Conservation (phyloP, 1,140 invertebrate genomes). For the Dryas iulia region DNA sequence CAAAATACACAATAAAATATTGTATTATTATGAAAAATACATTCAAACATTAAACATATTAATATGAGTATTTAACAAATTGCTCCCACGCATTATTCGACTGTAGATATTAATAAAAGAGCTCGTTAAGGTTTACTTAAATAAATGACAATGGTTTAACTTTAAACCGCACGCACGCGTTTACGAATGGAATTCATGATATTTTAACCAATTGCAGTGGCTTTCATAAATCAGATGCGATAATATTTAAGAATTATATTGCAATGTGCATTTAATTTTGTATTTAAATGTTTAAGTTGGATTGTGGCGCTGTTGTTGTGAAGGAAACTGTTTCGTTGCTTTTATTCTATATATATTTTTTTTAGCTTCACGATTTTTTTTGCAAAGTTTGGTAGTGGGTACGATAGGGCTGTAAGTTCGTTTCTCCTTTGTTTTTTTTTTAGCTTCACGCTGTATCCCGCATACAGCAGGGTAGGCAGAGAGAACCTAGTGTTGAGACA, state of each 20-base stretch:
- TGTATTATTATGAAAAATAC: background rate
- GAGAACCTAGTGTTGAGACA: too few species aligned
- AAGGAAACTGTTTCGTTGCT: too few species aligned
- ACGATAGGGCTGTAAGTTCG: too few species aligned
- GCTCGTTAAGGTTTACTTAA: conserved; percentile 15
- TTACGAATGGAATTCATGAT: conserved; percentile 20
- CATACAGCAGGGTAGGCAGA: too few species aligned
- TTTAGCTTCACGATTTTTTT: too few species aligned
- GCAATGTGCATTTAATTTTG: conserved; percentile 1
- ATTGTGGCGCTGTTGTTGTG: background rate
- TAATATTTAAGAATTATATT: conserved; percentile 20
- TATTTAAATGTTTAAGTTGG: background rate
- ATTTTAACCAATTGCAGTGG: conserved; percentile 24
- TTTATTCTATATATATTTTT: too few species aligned
- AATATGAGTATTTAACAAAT: conserved; percentile 1
- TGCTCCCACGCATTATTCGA: background rate
- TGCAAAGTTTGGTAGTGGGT: too few species aligned
- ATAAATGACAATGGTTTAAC: conserved; percentile 14
- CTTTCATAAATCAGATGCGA: conserved; percentile 22
- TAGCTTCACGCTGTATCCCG: too few species aligned
- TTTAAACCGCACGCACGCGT: conserved; percentile 11
- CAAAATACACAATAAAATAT: background rate
- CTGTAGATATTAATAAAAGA: conserved; percentile 17
- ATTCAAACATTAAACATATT: background rate
- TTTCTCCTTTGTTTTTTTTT: too few species aligned